Percentiles rank a stretch among this genome's conserved stretches.
phyloP scores from a whole-genome alignment of 1,140 invertebrate species.

The Drosophila teissieri region DNA sequence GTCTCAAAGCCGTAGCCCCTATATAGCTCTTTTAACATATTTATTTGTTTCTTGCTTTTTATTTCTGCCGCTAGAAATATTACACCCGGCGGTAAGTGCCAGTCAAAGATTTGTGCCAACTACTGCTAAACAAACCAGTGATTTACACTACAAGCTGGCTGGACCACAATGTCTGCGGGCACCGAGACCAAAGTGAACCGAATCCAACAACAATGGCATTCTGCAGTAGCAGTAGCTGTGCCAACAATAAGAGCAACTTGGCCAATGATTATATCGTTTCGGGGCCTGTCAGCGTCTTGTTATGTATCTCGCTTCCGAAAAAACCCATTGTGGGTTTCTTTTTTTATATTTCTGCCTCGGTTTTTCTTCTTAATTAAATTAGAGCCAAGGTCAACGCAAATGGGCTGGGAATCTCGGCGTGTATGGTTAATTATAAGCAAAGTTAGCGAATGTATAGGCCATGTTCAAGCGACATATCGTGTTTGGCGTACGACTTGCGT shows the following conservation, averaged over 20 bases:
- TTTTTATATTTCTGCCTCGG: conserved; percentile 17
- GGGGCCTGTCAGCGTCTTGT: conserved; percentile 46
- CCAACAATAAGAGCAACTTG: conserved; percentile 24
- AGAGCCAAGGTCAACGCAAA: conserved; percentile 64
- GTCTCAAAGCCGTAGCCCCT: not conserved
- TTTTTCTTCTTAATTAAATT: conserved; percentile 74
- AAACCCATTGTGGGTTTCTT: conserved; percentile 23
- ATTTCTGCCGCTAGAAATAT: conserved; percentile 14
- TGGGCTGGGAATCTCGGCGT: conserved; percentile 51
- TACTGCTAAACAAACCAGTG: conserved; percentile 33
- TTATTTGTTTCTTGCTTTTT: conserved; percentile 2
- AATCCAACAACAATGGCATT: conserved; percentile 31
- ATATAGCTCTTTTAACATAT: not conserved
- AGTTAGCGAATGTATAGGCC: not conserved
- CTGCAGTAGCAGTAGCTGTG: conserved; percentile 7
- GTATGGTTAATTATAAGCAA: conserved; percentile 41
- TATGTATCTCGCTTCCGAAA: conserved; percentile 42
- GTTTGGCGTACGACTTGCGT: conserved; percentile 41
- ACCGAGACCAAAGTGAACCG: conserved; percentile 28
- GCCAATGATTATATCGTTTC: conserved; percentile 64
- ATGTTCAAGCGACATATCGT: conserved; percentile 3
- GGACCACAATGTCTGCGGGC: not conserved
- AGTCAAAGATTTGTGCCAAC: conserved; percentile 40
- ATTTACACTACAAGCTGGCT: conserved; percentile 39
- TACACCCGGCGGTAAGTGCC: conserved; percentile 26